These are phyloP conservation scores for Strigops habroptila DNA, from an alignment of 2,113 vertebrate genomes.

Conservation along the genomic window DNA sequence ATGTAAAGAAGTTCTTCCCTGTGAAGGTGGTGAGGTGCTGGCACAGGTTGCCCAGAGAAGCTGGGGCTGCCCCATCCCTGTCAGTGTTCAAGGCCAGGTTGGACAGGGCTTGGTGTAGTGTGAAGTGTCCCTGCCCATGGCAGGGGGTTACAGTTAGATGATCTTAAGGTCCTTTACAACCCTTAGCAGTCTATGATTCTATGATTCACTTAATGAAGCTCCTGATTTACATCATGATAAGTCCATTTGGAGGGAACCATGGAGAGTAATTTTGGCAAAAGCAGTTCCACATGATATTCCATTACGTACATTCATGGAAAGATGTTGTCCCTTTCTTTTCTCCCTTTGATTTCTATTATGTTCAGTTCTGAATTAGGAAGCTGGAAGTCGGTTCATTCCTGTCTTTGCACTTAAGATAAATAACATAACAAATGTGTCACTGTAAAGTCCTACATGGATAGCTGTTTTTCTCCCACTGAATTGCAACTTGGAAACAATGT, in stretches of 20 bases:
- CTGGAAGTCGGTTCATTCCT: constrained; percentile 22
- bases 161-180: not conserved
- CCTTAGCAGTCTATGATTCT: not conserved
- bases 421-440: constrained; percentile 28
- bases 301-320: not conserved
- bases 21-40: not conserved
- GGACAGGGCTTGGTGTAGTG: not conserved
- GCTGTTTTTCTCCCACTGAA: constrained; percentile 57
- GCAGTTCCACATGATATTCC: not conserved
- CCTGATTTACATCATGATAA: constrained; percentile 3
- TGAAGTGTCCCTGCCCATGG: not conserved
- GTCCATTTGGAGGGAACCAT: not conserved
- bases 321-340: not conserved
- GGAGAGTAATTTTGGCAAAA: not conserved
- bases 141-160: not conserved
- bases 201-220: not conserved
- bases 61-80: not conserved
- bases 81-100: not conserved
- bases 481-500: constrained; percentile 46
- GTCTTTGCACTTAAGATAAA: constrained; percentile 22
- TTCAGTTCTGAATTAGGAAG: not conserved
- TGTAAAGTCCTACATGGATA: not conserved
- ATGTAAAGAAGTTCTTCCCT: not conserved
- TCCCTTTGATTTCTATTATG: not conserved
- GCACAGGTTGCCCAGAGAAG: not conserved